Conservation (phyloP, 2,888 invertebrate genomes). For the Torymus texanus region DNA sequence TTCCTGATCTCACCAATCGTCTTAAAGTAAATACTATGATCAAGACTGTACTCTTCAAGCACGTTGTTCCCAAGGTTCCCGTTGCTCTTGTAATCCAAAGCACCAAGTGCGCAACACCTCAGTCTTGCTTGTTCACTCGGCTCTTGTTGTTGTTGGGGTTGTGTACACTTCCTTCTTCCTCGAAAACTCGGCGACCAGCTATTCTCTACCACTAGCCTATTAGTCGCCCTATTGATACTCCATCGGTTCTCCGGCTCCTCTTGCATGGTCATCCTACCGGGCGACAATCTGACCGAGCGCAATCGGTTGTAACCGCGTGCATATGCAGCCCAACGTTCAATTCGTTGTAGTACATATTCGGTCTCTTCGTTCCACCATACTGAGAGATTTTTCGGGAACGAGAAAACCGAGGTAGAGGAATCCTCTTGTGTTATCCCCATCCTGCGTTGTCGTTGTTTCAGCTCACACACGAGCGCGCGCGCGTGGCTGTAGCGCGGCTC, state of each 20-base stretch:
- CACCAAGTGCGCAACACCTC: slow-evolving; percentile 68
- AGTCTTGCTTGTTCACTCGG: slow-evolving; percentile 59
- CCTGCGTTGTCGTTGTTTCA: too few relatives aligned
- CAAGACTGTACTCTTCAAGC: slow-evolving; percentile 70
- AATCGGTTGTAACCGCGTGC: slow-evolving; percentile 72
- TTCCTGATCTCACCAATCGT: slow-evolving; percentile 71
- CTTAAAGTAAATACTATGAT: slow-evolving; percentile 73
- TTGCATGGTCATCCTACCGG: slow-evolving; percentile 67
- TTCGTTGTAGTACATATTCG: slow-evolving; percentile 69
- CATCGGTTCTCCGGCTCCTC: slow-evolving; percentile 61
- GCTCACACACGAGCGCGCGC: not conserved
- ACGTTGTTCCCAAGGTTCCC: slow-evolving; percentile 68
- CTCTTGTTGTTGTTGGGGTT: not conserved
- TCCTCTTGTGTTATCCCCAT: slow-evolving; percentile 43
- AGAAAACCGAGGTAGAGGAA: slow-evolving; percentile 29
- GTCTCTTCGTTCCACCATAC: slow-evolving; percentile 73
- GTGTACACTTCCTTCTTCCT: too few relatives aligned
- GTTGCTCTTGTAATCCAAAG: slow-evolving; percentile 69
- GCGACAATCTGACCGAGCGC: slow-evolving; percentile 65
- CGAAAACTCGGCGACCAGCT: slow-evolving; percentile 54
- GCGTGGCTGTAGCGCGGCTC: not conserved
- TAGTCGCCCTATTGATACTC: slow-evolving; percentile 60
- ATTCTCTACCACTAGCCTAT: slow-evolving; percentile 62
- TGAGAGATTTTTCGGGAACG: slow-evolving; percentile 59
- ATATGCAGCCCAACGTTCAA: slow-evolving; percentile 71